phyloP scores from a whole-genome alignment of 2,888 invertebrate species.

The Latrodectus hesperus region DNA sequence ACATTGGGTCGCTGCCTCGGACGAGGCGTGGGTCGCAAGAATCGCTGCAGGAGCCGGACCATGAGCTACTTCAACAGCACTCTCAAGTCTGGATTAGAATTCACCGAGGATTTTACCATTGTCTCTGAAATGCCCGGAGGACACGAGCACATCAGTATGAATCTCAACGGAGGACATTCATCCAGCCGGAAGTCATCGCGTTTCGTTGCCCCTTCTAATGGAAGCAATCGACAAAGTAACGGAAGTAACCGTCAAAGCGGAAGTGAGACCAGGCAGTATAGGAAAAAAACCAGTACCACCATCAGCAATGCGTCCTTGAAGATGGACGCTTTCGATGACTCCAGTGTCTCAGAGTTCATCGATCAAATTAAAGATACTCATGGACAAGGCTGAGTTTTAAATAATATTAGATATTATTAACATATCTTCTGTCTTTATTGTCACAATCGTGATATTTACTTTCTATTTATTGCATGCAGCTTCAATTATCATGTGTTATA shows the following conservation, averaged over 20 bases:
- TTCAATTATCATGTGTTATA: background rate
- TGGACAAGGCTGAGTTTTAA: background rate
- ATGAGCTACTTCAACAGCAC: slow-evolving; percentile 65
- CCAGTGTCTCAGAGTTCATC: slow-evolving; percentile 49
- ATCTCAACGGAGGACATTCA: slow-evolving; percentile 24
- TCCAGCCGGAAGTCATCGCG: slow-evolving; percentile 16
- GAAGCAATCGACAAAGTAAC: background rate
- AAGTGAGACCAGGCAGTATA: background rate
- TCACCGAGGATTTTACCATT: slow-evolving; percentile 53
- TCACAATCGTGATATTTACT: no score
- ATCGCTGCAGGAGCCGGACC: slow-evolving; percentile 23
- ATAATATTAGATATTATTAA: background rate
- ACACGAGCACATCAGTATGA: background rate
- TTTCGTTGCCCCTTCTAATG: background rate
- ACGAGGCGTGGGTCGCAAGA: background rate
- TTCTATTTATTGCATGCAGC: background rate
- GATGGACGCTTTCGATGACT: slow-evolving; percentile 79
- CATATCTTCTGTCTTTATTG: background rate
- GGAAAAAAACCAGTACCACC: slow-evolving; percentile 58
- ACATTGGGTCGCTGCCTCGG: slow-evolving; percentile 64
- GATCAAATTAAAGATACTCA: slow-evolving; percentile 49
- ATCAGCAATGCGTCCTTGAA: slow-evolving; percentile 86
- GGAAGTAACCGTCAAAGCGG: background rate
- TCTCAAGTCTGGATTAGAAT: slow-evolving; percentile 47
- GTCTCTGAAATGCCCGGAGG: slow-evolving; percentile 40